phyloP scores from a whole-genome alignment of 92 coral and sea anemone genomes.

The Zoanthus sansibaricus region DNA sequence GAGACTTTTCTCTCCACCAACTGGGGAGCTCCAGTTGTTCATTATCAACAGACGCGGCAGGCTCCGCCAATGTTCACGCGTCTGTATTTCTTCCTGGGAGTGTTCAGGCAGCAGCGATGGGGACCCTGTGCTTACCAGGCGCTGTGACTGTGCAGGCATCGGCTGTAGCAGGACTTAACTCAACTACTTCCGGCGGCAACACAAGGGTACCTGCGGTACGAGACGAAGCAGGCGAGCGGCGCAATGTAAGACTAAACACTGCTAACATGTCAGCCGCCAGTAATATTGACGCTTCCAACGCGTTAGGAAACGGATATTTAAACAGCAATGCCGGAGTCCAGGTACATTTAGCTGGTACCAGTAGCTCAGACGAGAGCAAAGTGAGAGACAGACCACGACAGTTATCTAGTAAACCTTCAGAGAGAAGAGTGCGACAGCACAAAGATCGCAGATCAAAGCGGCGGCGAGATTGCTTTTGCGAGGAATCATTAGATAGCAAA shows the following conservation, averaged over 20 bases:
- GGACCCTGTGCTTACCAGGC: constrained; percentile 82
- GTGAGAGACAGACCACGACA: constrained; percentile 32
- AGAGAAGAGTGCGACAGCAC: constrained; percentile 21
- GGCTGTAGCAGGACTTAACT: constrained; percentile 78
- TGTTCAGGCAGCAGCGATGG: constrained; percentile 79
- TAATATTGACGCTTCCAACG: constrained; percentile 39
- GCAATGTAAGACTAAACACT: constrained; percentile 33
- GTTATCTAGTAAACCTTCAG: not conserved
- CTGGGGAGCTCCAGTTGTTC: constrained; percentile 74
- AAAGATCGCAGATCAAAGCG: constrained; percentile 6
- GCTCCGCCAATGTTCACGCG: constrained; percentile 58
- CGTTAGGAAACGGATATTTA: constrained; percentile 23
- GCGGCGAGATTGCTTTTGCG: constrained; percentile 35
- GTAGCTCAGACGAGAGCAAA: constrained; percentile 47
- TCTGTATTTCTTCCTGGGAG: constrained; percentile 78
- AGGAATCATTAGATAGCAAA: constrained; percentile 26
- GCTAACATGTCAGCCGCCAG: constrained; percentile 60
- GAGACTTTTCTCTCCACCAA: constrained; percentile 58
- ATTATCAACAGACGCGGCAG: constrained; percentile 46
- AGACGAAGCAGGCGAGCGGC: constrained; percentile 20
- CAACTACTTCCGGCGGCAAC: constrained; percentile 35
- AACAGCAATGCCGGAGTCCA: constrained; percentile 60
- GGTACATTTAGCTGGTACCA: constrained; percentile 54
- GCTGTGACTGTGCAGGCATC: constrained; percentile 83
- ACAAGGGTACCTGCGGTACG: constrained; percentile 28